phyloP scores from a whole-genome alignment of 1,140 invertebrate genomes.

The Drosophila repletoides region DNA sequence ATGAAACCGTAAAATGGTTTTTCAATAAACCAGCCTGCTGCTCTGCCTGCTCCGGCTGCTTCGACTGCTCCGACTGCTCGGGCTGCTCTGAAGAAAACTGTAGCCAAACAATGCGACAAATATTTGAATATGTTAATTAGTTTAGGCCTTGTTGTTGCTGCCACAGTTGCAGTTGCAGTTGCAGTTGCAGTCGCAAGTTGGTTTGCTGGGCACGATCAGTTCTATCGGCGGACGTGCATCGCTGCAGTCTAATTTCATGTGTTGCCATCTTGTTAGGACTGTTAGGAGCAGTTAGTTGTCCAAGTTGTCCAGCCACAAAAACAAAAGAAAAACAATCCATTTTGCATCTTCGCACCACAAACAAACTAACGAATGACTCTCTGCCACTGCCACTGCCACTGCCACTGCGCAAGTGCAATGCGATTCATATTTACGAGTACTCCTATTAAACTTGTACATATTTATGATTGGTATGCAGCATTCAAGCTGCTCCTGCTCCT shows the following conservation, averaged over 20 bases:
- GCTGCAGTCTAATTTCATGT: conserved; percentile 78
- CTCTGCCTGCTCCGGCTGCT: background rate
- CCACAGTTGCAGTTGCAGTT: conserved; percentile 38
- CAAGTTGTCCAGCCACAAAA: conserved; percentile 7
- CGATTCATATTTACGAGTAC: conserved; percentile 71
- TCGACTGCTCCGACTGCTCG: background rate
- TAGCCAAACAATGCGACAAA: conserved; percentile 76
- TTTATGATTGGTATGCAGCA: conserved; percentile 71
- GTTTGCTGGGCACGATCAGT: conserved; percentile 70
- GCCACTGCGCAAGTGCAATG: conserved; percentile 48
- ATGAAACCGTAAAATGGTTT: conserved; percentile 79
- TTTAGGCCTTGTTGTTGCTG: conserved; percentile 34
- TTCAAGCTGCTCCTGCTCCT: background rate
- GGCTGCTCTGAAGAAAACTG: background rate
- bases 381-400: background rate
- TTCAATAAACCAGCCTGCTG: conserved; percentile 62
- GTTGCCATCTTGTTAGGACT: conserved; percentile 74
- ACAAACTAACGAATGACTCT: conserved; percentile 54
- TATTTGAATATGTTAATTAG: conserved; percentile 81
- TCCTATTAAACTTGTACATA: conserved; percentile 38
- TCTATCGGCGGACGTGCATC: conserved; percentile 75
- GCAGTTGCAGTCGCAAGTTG: conserved; percentile 39
- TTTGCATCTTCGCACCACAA: conserved; percentile 73
- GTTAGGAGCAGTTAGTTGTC: conserved; percentile 37
- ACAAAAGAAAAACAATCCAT: conserved; percentile 40